Conservation (phyloP, 2,888 invertebrate species). For the Patella pellucida region DNA sequence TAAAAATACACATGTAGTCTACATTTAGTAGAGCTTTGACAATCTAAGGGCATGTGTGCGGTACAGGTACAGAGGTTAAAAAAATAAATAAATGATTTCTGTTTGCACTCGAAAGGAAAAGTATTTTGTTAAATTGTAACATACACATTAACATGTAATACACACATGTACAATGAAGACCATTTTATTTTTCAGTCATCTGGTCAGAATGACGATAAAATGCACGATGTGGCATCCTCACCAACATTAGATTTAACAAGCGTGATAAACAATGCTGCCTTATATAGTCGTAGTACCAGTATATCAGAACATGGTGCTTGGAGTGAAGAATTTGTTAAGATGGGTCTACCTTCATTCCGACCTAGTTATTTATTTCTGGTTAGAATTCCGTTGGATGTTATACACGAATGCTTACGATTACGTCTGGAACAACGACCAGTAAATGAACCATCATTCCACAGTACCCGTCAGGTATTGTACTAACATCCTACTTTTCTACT, state of each 20-base stretch:
- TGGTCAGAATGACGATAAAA: constrained; percentile 33
- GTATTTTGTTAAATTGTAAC: too few species aligned
- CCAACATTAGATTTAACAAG: constrained; percentile 44
- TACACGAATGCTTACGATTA: constrained; percentile 90
- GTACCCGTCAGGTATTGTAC: constrained; percentile 82
- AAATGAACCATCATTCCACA: constrained; percentile 84
- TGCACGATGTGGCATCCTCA: constrained; percentile 38
- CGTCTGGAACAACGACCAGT: constrained; percentile 78
- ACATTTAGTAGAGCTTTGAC: background rate
- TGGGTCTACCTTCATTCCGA: constrained; percentile 87
- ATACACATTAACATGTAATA: too few species aligned
- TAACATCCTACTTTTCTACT: background rate
- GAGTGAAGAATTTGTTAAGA: constrained; percentile 78
- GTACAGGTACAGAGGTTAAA: background rate
- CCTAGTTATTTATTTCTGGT: constrained; percentile 88
- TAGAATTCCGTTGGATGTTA: constrained; percentile 88
- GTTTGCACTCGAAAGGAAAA: too few species aligned
- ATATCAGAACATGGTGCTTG: constrained; percentile 52
- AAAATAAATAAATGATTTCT: too few species aligned
- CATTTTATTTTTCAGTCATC: constrained; percentile 33
- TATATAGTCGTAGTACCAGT: constrained; percentile 45
- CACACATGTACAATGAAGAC: too few species aligned
- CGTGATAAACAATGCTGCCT: constrained; percentile 29
- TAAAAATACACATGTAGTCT: too few species aligned
- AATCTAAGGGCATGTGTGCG: background rate